Conservation (phyloP, 2,888 invertebrate genomes). For the Globia sparganii region DNA sequence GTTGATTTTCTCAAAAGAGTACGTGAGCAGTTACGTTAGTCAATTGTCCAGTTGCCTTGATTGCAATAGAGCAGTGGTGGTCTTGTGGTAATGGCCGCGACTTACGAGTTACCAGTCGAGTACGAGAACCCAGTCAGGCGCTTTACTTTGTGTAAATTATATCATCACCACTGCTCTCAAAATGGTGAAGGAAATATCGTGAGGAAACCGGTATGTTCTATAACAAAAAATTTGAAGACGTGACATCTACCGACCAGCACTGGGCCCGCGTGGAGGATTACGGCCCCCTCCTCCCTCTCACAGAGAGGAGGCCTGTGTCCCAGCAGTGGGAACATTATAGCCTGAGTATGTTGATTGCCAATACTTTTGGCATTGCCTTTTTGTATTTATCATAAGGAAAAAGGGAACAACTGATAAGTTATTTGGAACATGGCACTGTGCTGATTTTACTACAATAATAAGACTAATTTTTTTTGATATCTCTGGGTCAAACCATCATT, state of each 20-base stretch:
- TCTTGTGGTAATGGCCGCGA: no score
- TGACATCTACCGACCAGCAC: background rate
- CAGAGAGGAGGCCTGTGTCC: background rate
- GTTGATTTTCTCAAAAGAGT: background rate
- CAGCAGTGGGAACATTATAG: background rate
- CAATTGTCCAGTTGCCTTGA: constrained; percentile 60
- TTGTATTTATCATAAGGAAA: constrained; percentile 30
- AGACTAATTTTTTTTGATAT: background rate
- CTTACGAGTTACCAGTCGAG: no score
- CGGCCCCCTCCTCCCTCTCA: no score
- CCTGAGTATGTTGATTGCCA: constrained; percentile 9
- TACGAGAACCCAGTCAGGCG: no score
- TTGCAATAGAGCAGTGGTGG: no score
- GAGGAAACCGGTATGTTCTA: no score
- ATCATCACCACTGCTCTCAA: no score
- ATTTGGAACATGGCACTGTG: constrained; percentile 36
- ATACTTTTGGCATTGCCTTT: constrained; percentile 38
- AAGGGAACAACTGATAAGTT: constrained; percentile 39
- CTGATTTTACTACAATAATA: constrained; percentile 1
- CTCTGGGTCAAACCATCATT: constrained; percentile 34
- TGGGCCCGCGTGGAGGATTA: no score
- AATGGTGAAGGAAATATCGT: no score
- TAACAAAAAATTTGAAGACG: background rate
- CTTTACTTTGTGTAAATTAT: no score
- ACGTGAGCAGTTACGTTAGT: constrained; percentile 46